Conservation (phyloP, 2,888 invertebrate genomes). For the Leptothorax acervorum region DNA sequence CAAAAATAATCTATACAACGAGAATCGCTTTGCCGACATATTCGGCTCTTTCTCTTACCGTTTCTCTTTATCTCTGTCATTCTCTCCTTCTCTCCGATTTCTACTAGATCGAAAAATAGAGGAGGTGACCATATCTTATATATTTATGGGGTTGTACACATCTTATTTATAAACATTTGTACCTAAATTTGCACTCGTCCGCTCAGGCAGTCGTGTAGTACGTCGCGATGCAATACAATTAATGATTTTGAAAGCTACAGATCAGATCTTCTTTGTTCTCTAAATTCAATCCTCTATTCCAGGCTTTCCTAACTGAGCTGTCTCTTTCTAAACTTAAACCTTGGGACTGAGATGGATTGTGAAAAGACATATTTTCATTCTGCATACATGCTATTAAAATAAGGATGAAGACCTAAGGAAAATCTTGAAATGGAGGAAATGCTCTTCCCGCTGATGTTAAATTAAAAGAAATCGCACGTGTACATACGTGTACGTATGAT, state of each 20-base stretch:
- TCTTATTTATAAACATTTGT: slow-evolving; percentile 42
- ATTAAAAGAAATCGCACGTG: background rate
- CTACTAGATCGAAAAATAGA: slow-evolving; percentile 34
- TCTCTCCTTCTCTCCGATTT: slow-evolving; percentile 6
- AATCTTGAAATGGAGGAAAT: background rate
- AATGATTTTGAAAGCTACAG: background rate
- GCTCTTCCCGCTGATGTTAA: background rate
- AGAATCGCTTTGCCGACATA: background rate
- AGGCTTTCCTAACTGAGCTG: background rate
- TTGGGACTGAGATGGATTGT: background rate
- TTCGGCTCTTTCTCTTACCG: background rate
- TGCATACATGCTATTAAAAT: background rate
- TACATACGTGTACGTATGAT: background rate
- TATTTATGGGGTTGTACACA: background rate
- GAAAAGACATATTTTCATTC: background rate
- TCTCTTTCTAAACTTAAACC: background rate
- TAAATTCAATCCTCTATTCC: background rate
- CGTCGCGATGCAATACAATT: background rate
- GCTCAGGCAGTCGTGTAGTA: slow-evolving; percentile 11
- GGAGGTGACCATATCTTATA: slow-evolving; percentile 2
- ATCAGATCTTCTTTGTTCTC: background rate
- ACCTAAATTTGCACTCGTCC: slow-evolving; percentile 33
- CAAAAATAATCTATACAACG: slow-evolving; percentile 33
- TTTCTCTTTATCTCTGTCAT: background rate
- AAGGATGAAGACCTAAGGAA: too few relatives aligned